These are phyloP conservation scores for Lasioglossum baleicum DNA, from an alignment of 1,140 invertebrate genomes.

Conservation along the genomic window DNA sequence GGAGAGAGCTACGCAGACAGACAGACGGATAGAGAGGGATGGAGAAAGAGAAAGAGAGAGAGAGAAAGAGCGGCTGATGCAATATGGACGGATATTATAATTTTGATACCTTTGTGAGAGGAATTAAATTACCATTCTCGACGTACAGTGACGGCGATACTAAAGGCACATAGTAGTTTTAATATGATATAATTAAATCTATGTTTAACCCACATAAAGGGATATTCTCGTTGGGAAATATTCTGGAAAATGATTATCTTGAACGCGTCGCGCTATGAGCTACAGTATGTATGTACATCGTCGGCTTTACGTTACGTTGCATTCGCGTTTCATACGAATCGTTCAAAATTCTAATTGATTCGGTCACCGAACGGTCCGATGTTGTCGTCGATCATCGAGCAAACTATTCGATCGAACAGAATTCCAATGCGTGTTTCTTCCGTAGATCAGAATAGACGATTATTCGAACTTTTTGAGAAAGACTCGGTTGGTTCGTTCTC, in stretches of 20 bases:
- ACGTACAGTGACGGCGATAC: conserved; percentile 66
- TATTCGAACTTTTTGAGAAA: too few relatives aligned
- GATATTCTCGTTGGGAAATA: conserved; percentile 39
- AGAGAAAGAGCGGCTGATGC: neutral
- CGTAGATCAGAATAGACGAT: too few relatives aligned
- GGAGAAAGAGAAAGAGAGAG: neutral
- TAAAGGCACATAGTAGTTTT: conserved; percentile 57
- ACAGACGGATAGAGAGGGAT: too few relatives aligned
- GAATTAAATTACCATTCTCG: conserved; percentile 65
- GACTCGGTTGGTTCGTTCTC: too few relatives aligned
- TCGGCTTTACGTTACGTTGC: neutral
- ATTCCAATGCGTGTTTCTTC: too few relatives aligned
- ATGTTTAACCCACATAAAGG: conserved; percentile 36
- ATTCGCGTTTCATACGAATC: conserved; percentile 17
- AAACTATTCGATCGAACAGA: neutral
- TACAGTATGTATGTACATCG: conserved; percentile 14
- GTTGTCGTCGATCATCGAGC: conserved; percentile 41
- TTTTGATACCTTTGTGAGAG: conserved; percentile 41
- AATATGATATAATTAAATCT: conserved; percentile 44
- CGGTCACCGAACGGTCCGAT: conserved; percentile 24
- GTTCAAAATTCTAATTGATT: conserved; percentile 48
- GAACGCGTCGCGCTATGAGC: conserved; percentile 18
- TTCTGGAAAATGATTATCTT: conserved; percentile 49
- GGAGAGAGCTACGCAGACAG: neutral
- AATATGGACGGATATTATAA: conserved; percentile 32